Evolutionary conservation across 1,140 invertebrate genomes (phyloP).

Genomic region (Aradophagus sp.): DNA sequence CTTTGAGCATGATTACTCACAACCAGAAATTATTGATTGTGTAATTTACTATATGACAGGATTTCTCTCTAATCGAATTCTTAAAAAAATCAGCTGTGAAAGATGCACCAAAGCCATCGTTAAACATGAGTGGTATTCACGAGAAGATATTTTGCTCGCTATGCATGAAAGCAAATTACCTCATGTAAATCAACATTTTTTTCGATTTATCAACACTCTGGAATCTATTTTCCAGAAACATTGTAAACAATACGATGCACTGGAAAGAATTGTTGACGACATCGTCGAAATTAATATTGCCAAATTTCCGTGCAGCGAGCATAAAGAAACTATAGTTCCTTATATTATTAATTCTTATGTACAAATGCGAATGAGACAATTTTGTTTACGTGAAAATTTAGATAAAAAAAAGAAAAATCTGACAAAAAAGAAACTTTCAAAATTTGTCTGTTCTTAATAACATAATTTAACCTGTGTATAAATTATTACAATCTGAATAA

Average conservation of each 20-base stretch:
- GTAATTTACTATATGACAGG: background rate
- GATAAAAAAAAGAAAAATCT: constrained; percentile 12
- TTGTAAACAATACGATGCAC: background rate
- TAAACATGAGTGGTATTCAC: constrained; percentile 9
- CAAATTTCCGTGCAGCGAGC: constrained; percentile 11
- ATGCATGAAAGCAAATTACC: constrained; percentile 4
- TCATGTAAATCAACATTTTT: constrained; percentile 9
- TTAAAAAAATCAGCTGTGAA: constrained; percentile 3
- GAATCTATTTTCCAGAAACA: constrained; percentile 8
- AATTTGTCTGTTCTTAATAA: too few species aligned
- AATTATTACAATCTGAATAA: too few species aligned
- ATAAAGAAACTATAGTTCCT: constrained; percentile 17
- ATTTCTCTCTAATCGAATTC: background rate
- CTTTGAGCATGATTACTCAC: too few species aligned
- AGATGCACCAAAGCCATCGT: constrained; percentile 2
- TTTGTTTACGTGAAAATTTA: constrained; percentile 5
- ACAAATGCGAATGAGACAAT: constrained; percentile 7
- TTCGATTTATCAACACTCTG: constrained; percentile 15
- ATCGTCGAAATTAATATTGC: constrained; percentile 8
- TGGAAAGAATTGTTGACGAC: constrained; percentile 8
- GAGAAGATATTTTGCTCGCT: constrained; percentile 3
- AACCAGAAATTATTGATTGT: too few species aligned
- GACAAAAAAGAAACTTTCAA: constrained; percentile 7
- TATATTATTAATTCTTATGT: constrained; percentile 8
- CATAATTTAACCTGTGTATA: too few species aligned